Conservation (phyloP, 2,113 vertebrate genomes). For the Elgaria multicarinata region DNA sequence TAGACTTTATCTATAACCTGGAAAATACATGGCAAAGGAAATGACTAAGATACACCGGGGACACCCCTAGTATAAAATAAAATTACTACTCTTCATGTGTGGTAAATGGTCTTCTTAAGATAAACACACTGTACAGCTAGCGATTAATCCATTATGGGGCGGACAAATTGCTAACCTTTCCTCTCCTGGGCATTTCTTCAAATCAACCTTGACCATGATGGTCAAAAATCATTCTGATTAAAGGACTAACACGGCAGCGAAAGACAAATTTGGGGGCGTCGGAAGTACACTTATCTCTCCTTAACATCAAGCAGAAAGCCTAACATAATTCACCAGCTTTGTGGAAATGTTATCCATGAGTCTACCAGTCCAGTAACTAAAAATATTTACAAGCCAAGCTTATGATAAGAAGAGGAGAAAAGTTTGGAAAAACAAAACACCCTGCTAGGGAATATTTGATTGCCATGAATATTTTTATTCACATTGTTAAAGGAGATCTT, state of each 20-base stretch:
- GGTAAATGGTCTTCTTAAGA: conserved; percentile 30
- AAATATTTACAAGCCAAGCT: not conserved
- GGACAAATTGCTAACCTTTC: conserved; percentile 19
- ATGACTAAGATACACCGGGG: conserved; percentile 53
- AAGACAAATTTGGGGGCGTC: conserved; percentile 40
- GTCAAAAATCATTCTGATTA: conserved; percentile 46
- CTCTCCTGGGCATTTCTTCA: conserved; percentile 37
- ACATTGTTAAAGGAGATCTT: not conserved
- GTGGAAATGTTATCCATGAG: not conserved
- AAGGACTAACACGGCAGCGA: conserved; percentile 39
- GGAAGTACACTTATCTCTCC: conserved; percentile 9
- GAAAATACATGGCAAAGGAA: conserved; percentile 47
- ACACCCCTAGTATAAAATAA: conserved; percentile 56
- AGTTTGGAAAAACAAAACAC: not conserved
- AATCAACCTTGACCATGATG: conserved; percentile 38
- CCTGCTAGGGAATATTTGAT: not conserved
- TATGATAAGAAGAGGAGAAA: not conserved
- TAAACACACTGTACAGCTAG: conserved; percentile 40
- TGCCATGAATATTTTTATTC: not conserved
- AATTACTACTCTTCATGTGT: conserved; percentile 38
- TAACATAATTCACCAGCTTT: not conserved
- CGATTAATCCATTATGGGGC: conserved; percentile 11
- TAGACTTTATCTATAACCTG: conserved; percentile 44
- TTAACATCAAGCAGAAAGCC: not conserved
- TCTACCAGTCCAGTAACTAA: not conserved